These are phyloP conservation scores for Petroica traversi DNA, from an alignment of 2,113 vertebrate species.

Conservation along the genomic window DNA sequence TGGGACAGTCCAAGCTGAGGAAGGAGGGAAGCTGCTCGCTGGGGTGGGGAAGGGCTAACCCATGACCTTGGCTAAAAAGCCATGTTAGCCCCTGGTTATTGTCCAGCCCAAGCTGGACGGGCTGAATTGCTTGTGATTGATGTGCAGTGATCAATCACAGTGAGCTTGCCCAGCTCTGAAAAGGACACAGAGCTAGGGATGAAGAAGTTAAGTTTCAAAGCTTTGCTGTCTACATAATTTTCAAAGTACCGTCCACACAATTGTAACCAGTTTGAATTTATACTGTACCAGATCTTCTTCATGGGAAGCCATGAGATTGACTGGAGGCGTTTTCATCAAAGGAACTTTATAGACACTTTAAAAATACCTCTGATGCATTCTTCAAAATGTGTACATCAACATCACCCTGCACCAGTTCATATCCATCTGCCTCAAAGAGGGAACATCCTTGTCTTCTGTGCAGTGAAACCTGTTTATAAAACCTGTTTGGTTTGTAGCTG, in stretches of 20 bases:
- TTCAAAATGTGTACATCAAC: background rate
- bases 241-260: background rate
- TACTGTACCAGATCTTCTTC: background rate
- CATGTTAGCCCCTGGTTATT: background rate
- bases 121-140: background rate
- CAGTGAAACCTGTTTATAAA: background rate
- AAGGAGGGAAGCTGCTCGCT: background rate
- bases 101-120: background rate
- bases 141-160: conserved; percentile 5
- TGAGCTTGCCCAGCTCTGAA: background rate
- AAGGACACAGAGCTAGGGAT: background rate
- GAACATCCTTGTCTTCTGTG: background rate
- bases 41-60: conserved; percentile 7
- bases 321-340: background rate
- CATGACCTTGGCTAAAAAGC: background rate
- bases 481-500: conserved; percentile 8
- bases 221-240: background rate
- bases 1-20: background rate
- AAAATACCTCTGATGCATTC: background rate
- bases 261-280: background rate
- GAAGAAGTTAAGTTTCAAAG: background rate
- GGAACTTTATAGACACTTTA: background rate
- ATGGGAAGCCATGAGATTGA: background rate
- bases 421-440: background rate
- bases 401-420: background rate